Conservation (phyloP, 1,140 invertebrate species). For the Aphaenogaster ashmeadi region DNA sequence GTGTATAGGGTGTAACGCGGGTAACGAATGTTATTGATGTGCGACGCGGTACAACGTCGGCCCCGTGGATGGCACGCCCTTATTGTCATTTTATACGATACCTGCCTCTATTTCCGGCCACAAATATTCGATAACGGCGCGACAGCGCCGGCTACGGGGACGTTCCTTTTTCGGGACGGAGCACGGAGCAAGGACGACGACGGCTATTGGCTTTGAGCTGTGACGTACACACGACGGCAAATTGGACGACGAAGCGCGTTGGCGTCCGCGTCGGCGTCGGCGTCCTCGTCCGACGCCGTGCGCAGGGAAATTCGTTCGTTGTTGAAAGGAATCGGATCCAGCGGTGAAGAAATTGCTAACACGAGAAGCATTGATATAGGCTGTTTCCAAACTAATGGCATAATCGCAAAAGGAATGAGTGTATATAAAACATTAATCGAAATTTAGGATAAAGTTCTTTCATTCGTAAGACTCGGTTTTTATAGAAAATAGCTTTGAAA, state of each 20-base stretch:
- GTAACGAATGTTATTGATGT: constrained; percentile 84
- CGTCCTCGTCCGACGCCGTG: constrained; percentile 33
- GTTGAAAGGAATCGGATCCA: background rate
- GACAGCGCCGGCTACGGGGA: constrained; percentile 58
- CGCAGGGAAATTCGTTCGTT: constrained; percentile 19
- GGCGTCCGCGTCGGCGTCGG: constrained; percentile 8
- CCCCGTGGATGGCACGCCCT: constrained; percentile 71
- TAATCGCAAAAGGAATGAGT: background rate
- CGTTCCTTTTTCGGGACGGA: constrained; percentile 70
- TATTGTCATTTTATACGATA: constrained; percentile 82
- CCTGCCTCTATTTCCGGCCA: constrained; percentile 78
- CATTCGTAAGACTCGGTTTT: background rate
- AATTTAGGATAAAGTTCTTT: background rate
- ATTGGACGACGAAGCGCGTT: constrained; percentile 70
- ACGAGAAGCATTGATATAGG: too few relatives aligned
- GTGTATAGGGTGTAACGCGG: constrained; percentile 73
- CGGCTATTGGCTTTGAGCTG: constrained; percentile 72
- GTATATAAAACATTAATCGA: background rate
- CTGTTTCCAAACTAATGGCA: too few relatives aligned
- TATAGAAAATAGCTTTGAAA: background rate
- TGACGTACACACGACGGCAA: constrained; percentile 64
- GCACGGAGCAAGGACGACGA: constrained; percentile 63
- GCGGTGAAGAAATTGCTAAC: constrained; percentile 20
- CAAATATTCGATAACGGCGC: constrained; percentile 79
- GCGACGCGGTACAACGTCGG: constrained; percentile 63